Evolutionary conservation across 2,888 invertebrate genomes (phyloP).

Genomic region (Clivina fossor): DNA sequence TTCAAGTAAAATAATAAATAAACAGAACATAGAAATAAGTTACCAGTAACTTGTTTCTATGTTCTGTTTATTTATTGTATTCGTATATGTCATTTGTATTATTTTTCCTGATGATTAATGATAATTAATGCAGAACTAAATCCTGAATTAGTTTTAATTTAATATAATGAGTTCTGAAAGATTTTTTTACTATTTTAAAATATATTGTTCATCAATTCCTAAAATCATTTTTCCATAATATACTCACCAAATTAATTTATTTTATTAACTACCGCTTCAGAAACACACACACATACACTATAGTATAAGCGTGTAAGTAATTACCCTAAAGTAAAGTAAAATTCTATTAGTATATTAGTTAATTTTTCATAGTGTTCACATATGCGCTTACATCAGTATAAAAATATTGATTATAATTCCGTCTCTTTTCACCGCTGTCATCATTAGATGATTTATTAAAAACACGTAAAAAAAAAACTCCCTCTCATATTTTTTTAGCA

Average conservation of each 20-base stretch:
- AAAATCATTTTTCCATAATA: not conserved
- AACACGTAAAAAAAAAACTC: constrained; percentile 1
- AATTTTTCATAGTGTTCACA: constrained; percentile 20
- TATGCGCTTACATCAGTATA: constrained; percentile 13
- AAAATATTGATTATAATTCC: constrained; percentile 27
- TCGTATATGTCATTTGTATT: too few relatives aligned
- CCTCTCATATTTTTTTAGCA: constrained; percentile 8
- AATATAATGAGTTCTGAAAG: too few relatives aligned
- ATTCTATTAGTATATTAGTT: constrained; percentile 25
- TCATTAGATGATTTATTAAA: constrained; percentile 20
- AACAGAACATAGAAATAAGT: too few relatives aligned
- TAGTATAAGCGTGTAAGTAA: too few relatives aligned
- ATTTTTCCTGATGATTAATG: too few relatives aligned
- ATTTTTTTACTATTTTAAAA: too few relatives aligned
- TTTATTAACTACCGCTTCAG: not conserved
- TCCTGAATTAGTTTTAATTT: too few relatives aligned
- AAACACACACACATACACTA: not conserved
- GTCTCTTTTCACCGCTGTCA: not conserved
- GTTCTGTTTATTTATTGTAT: too few relatives aligned
- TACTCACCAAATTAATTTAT: not conserved
- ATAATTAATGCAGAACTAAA: too few relatives aligned
- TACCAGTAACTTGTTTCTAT: too few relatives aligned
- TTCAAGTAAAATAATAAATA: too few relatives aligned
- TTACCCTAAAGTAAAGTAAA: constrained; percentile 22
- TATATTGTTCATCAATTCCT: too few relatives aligned